Evolutionary conservation across 1,140 invertebrate species (phyloP), one percentile per base, ranked within the genome.

Genomic region (Neodiprion pinetum): DNA sequence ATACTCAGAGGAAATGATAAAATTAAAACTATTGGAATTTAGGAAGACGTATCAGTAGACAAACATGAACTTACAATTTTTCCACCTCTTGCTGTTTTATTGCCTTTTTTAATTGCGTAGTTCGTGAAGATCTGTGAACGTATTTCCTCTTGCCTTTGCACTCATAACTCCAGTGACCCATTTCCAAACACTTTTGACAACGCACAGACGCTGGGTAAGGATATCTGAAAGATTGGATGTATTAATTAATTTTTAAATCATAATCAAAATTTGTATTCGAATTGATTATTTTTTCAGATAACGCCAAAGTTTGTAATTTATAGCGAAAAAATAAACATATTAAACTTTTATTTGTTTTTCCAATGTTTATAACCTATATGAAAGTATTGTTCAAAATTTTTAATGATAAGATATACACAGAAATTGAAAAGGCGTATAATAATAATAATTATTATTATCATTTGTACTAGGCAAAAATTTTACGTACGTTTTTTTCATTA

Each of bases 111-210:
- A 98, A 86, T 70, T 94, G 90, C 78, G 93, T 91, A 1, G 96
- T 96, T 69, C 96, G 91, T 1, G 96, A 96, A 50, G 92, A 91
- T 77, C 96, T 91, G 73, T 96, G 92, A 11, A 97, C 89, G 86
- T 94, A 96, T 87, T 97, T 98, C 67, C 96, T 89, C 88, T 97
- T 96, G n/a, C 94, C 95, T 78, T 92, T 96, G 84, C 96, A 98
- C 85, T 97, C 94, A 79, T 96, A 98, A 72, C 95, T 97, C 95
- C 96, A 98, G 83, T 98, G 96, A 0, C 96, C 96, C 81, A 93
- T 92, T 85, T 97, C 94, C 65, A 97, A 88, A 85, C 96, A 98
- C 88, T 97, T 98, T 83, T 98, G 96, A 84, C 96, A 98, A 67
- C 94, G 90, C 75, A 95, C 91, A 66, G 91, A 92, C 84, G 53